Evolutionary conservation across 2,113 vertebrate species (phyloP), one percentile per base, ranked within the genome.

Genomic region (Neodon shergylaensis): DNA sequence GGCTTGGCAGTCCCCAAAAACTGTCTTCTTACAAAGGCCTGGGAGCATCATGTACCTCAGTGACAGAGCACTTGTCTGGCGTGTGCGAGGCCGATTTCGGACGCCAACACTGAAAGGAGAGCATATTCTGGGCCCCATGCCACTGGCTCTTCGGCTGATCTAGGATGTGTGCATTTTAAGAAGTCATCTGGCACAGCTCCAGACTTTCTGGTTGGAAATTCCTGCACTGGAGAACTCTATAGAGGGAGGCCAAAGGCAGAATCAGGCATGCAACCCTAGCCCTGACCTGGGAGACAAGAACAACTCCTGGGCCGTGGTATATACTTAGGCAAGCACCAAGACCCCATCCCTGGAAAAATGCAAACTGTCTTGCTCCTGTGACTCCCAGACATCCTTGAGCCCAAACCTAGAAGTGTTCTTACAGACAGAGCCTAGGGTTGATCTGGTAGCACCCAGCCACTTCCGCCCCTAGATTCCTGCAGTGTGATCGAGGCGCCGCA

Each of bases 401-500:
- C 28, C 86, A 82, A 31, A 8, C 26, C 12, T 49, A 79, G 82
- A 94, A 61, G 2, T 49, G 22, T 13, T 72, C 39, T 11, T 49
- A 42, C 44, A 88, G 28, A 31, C 33, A 9, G 19, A 19, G 81
- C 63, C 58, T 31, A 39, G 47, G 42, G 16, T 73, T 28, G 13
- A 82, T 58, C 81, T 82, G 85, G 39, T 33, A 16, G 52, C 39
- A 16, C 42, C 88, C 8, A 17, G 7, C 49, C 42, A 11, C 33
- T 52, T 31, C 47, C 39, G 16, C 54, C 49, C 72, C 39, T 0
- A 52, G 61, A 72, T 52, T 49, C 19, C 28, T 73, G 49, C 73
- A 4, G 63, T 33, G 1, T 70, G n/a, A 4, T 7, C 0, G 2
- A 42, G 49, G 16, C 42, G 36, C 4, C 26, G 1, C 28, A 49